A percentile compares a stretch with the other conserved stretches of the same genome.
Evolutionary conservation across 2,113 vertebrate genomes (phyloP).

Genomic region (Aptenodytes patagonicus): DNA sequence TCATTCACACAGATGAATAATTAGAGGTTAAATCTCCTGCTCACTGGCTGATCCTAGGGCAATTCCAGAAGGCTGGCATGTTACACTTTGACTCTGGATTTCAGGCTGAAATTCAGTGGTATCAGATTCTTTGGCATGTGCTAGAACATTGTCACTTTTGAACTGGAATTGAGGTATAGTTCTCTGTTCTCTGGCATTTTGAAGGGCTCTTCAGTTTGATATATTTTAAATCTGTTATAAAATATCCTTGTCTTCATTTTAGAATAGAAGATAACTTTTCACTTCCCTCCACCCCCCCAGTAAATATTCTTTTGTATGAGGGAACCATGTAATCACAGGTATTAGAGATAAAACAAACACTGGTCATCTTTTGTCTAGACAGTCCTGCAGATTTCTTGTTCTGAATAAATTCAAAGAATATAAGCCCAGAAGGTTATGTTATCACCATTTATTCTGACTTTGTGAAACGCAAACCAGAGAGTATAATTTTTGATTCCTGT

Average conservation of each 20-base stretch:
- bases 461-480: neutral
- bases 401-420: neutral
- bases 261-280: neutral
- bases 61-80: neutral
- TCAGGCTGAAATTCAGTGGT: neutral
- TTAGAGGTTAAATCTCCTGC: neutral
- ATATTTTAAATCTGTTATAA: neutral
- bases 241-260: neutral
- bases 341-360: neutral
- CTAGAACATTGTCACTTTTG: neutral
- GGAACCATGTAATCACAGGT: neutral
- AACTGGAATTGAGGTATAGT: neutral
- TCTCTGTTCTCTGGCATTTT: neutral
- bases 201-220: neutral
- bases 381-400: neutral
- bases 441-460: neutral
- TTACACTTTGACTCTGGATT: neutral
- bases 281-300: neutral
- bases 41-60: neutral
- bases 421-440: neutral
- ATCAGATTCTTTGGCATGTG: neutral
- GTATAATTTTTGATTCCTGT: too few species aligned
- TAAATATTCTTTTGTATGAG: neutral
- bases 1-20: neutral
- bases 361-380: neutral